These are phyloP conservation scores for Poeciliopsis gracilis DNA, from an alignment of 2,797 vertebrate species.

Conservation along the genomic window DNA sequence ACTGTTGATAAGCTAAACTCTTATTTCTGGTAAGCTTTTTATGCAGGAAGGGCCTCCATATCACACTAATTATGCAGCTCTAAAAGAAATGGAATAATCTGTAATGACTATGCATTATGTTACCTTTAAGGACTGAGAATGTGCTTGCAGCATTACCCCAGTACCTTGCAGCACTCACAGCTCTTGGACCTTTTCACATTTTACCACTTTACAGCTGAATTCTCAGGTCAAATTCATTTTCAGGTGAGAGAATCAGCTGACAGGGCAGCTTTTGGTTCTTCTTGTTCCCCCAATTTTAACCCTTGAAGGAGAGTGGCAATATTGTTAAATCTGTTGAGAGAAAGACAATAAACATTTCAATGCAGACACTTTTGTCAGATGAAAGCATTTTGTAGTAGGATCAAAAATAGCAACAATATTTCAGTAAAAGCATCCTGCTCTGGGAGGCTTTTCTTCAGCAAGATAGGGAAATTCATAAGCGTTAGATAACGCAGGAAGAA, in stretches of 20 bases:
- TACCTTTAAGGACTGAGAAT: not conserved
- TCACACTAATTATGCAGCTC: not conserved
- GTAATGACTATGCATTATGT: not conserved
- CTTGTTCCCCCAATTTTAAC: not conserved
- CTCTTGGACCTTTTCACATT: not conserved
- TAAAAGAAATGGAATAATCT: not conserved
- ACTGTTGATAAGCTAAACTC: not conserved
- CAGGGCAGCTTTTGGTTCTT: not conserved
- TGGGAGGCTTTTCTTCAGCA: not conserved
- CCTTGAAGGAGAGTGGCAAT: not conserved
- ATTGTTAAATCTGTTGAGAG: not conserved
- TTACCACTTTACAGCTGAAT: not conserved
- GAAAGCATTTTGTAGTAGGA: not conserved
- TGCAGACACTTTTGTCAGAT: not conserved
- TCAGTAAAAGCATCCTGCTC: not conserved
- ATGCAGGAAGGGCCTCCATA: not conserved
- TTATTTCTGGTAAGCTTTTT: not conserved
- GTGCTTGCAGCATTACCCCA: not conserved
- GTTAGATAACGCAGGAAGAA: not conserved
- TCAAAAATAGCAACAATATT: not conserved
- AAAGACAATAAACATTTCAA: not conserved
- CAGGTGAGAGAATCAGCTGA: not conserved
- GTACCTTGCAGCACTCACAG: not conserved
- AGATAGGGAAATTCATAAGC: not conserved
- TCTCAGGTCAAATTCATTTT: not conserved